phyloP scores from a whole-genome alignment of 2,888 invertebrate genomes.

The Peribatodes rhomboidaria region DNA sequence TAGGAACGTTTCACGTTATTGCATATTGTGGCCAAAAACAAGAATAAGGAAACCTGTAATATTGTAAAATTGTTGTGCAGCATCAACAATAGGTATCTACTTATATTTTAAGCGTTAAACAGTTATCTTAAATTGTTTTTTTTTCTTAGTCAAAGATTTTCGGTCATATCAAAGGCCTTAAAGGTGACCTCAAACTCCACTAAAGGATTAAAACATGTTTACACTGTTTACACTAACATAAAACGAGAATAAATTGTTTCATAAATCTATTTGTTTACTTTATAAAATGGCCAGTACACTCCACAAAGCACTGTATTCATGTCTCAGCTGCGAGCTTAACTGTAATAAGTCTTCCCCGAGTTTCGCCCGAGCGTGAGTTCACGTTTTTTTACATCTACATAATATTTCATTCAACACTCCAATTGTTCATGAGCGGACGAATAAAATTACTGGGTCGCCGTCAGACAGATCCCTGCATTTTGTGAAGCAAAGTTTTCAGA shows the following conservation, averaged over 20 bases:
- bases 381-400: slow-evolving; percentile 25
- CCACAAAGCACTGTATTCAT: background rate
- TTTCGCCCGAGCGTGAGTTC: background rate
- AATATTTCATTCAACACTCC: slow-evolving; percentile 29
- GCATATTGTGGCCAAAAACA: slow-evolving; percentile 13
- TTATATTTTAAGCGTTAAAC: too few relatives aligned
- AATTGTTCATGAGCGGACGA: slow-evolving; percentile 26
- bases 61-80: background rate
- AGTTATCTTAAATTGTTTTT: too few relatives aligned
- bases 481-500: slow-evolving; percentile 31
- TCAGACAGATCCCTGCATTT: slow-evolving; percentile 28
- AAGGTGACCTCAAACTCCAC: background rate
- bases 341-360: slow-evolving; percentile 8
- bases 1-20: slow-evolving; percentile 5
- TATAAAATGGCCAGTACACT: background rate
- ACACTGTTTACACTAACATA: too few relatives aligned
- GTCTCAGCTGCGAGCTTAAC: background rate
- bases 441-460: slow-evolving; percentile 27
- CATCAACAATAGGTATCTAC: background rate
- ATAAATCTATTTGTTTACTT: too few relatives aligned
- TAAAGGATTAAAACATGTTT: too few relatives aligned
- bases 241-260: too few relatives aligned
- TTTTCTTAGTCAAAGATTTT: too few relatives aligned
- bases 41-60: background rate
- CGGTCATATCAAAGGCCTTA: background rate